Conservation (phyloP, 2,113 vertebrate genomes). For the Sminthopsis crassicaudata region DNA sequence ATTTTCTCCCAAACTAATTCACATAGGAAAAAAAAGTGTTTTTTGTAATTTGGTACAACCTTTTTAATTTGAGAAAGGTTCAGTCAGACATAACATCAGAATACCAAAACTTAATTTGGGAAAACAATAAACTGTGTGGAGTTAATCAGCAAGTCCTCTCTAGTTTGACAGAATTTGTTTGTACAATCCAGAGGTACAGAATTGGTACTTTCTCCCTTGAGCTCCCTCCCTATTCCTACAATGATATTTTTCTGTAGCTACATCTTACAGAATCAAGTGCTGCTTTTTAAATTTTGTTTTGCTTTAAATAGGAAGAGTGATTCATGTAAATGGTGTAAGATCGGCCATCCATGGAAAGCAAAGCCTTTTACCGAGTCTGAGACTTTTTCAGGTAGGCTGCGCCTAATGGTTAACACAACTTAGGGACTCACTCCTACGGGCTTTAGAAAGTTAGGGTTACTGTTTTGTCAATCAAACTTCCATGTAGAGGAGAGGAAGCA, state of each 20-base stretch:
- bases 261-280: not conserved
- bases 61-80: not conserved
- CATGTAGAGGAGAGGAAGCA: not conserved
- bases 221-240: not conserved
- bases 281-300: not conserved
- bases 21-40: not conserved
- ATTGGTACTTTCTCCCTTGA: not conserved
- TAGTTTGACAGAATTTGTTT: not conserved
- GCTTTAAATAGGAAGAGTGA: not conserved
- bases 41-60: not conserved
- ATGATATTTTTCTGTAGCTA: not conserved
- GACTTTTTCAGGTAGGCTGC: not conserved
- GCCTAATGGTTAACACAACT: not conserved
- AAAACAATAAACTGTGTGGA: not conserved
- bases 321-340: not conserved
- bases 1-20: slow-evolving; percentile 13
- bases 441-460: not conserved
- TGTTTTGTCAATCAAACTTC: not conserved
- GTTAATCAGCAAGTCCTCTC: not conserved
- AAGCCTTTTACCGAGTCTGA: not conserved
- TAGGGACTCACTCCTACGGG: not conserved
- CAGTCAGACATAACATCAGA: not conserved
- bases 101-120: slow-evolving; percentile 1
- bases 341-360: slow-evolving; percentile 5
- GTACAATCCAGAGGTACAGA: not conserved